phyloP scores from a whole-genome alignment of 2,888 invertebrate genomes.

The Nycteola revayana region DNA sequence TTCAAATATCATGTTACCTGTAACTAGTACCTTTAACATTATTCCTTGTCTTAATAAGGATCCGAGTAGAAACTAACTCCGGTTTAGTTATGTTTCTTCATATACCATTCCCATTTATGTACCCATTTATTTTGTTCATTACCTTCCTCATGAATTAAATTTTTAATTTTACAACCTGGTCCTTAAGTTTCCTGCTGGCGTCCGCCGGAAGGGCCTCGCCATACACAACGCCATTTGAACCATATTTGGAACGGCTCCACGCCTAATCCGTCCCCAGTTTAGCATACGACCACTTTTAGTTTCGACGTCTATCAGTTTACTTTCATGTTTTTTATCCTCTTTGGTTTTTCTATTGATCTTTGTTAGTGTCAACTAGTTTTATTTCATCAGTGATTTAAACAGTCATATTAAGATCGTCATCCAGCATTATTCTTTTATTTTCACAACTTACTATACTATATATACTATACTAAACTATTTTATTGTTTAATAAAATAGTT shows the following conservation, averaged over 20 bases:
- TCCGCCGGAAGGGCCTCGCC: slow-evolving; percentile 63
- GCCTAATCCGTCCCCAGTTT: slow-evolving; percentile 50
- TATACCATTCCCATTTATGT: too few species aligned
- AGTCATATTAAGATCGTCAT: too few species aligned
- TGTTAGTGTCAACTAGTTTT: too few species aligned
- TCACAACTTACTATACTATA: too few species aligned
- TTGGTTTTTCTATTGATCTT: background rate
- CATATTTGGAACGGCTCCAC: slow-evolving; percentile 44
- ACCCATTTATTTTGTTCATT: too few species aligned
- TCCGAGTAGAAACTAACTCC: background rate
- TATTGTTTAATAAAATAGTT: too few species aligned
- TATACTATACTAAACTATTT: too few species aligned
- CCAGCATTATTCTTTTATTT: too few species aligned
- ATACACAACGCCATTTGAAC: slow-evolving; percentile 41
- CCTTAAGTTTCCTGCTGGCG: slow-evolving; percentile 37
- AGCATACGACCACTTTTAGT: slow-evolving; percentile 44
- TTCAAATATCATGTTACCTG: background rate
- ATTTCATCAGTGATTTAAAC: too few species aligned
- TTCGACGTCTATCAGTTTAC: slow-evolving; percentile 43
- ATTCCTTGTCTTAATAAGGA: background rate
- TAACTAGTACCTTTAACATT: too few species aligned
- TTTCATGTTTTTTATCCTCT: slow-evolving; percentile 34
- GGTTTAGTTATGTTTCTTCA: too few species aligned
- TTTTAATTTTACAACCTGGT: slow-evolving; percentile 26
- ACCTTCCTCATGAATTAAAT: slow-evolving; percentile 9